A percentile compares a stretch with the other conserved stretches of the same genome.
Evolutionary conservation across 2,113 vertebrate species (phyloP).

Genomic region (Zingel zingel): DNA sequence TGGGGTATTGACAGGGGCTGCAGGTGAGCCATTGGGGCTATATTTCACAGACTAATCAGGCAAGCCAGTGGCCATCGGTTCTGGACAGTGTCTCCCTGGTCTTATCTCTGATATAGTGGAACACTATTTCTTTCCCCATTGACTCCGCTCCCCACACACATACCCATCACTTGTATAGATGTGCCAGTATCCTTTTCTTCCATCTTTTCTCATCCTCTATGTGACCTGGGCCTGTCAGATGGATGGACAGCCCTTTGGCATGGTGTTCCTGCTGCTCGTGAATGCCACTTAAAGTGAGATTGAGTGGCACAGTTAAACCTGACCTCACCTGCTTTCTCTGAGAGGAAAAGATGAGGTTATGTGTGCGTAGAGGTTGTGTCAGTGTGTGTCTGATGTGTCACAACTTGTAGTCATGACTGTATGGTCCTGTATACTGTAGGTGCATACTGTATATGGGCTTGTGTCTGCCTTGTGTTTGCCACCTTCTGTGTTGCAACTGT

Average conservation of each 20-base stretch:
- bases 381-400: constrained; percentile 23
- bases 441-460: constrained; percentile 2
- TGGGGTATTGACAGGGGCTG: constrained; percentile 50
- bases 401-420: background rate
- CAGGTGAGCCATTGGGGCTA: constrained; percentile 60
- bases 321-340: constrained; percentile 53
- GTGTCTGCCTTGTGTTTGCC: background rate
- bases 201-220: constrained; percentile 49
- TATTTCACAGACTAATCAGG: constrained; percentile 76
- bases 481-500: constrained; percentile 6
- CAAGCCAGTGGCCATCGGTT: constrained; percentile 56
- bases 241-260: constrained; percentile 58
- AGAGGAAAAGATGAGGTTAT: constrained; percentile 33
- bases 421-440: background rate
- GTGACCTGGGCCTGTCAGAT: constrained; percentile 69
- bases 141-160: constrained; percentile 3
- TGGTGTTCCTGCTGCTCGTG: constrained; percentile 5
- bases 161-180: constrained; percentile 48
- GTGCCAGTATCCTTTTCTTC: constrained; percentile 52
- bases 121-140: constrained; percentile 59
- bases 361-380: constrained; percentile 37
- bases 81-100: constrained; percentile 23
- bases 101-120: constrained; percentile 52
- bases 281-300: constrained; percentile 59
- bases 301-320: constrained; percentile 62